Conservation (phyloP, 2,113 vertebrate genomes). For the Grus americana region DNA sequence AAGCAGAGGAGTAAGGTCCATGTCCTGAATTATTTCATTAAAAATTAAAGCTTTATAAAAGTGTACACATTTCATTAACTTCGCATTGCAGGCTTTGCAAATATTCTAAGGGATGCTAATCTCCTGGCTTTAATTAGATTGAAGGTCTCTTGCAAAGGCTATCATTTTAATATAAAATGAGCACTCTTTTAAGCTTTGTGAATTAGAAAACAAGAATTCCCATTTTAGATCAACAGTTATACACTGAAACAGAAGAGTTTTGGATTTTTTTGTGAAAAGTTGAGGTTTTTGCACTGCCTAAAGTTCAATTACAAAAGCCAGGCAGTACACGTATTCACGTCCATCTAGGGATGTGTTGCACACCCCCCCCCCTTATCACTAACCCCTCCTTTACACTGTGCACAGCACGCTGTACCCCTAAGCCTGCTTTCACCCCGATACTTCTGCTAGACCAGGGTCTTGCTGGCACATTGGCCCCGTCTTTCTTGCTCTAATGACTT, state of each 20-base stretch:
- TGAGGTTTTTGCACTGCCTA: background rate
- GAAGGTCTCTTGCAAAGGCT: constrained; percentile 77
- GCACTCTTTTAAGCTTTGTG: constrained; percentile 64
- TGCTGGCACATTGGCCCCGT: too few relatives aligned
- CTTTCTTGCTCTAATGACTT: background rate
- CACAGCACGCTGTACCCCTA: background rate
- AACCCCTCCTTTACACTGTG: background rate
- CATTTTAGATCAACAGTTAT: constrained; percentile 66
- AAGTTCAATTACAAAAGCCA: background rate
- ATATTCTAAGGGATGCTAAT: constrained; percentile 77
- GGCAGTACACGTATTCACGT: background rate
- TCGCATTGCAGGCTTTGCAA: constrained; percentile 74
- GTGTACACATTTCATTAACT: constrained; percentile 80
- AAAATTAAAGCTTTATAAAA: constrained; percentile 80
- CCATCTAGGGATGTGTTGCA: background rate
- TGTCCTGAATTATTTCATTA: constrained; percentile 73
- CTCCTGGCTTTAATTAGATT: constrained; percentile 80
- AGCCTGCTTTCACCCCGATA: background rate
- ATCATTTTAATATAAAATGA: constrained; percentile 78
- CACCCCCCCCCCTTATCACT: accelerated
- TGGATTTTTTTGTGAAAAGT: background rate
- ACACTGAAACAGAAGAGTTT: constrained; percentile 19
- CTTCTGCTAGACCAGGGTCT: background rate
- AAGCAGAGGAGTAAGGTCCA: constrained; percentile 14
- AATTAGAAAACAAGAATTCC: constrained; percentile 73